Conservation (phyloP, 64 coral and sea anemone genomes). For the Porites australiensis region DNA sequence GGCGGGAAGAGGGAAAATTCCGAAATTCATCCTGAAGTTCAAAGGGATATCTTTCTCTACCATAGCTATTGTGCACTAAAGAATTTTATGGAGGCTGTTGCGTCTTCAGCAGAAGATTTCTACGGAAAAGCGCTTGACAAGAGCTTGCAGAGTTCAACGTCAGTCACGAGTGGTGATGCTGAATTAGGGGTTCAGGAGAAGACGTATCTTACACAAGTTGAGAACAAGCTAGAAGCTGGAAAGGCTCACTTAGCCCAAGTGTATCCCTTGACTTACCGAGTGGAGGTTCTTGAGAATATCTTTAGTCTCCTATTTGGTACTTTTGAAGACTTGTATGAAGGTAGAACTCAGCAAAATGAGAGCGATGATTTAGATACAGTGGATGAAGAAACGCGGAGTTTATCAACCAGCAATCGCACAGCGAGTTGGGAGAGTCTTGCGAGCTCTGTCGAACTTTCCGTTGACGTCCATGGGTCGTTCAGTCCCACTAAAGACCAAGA, state of each 20-base stretch:
- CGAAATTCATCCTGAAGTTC: conserved; percentile 71
- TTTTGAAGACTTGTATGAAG: conserved; percentile 89
- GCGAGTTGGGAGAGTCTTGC: conserved; percentile 89
- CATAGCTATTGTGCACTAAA: conserved; percentile 90
- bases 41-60: conserved; percentile 91
- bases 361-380: conserved; percentile 91
- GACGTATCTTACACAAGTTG: neutral
- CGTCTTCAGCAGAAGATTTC: neutral
- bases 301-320: conserved; percentile 95
- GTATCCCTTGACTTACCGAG: conserved; percentile 86
- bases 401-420: conserved; percentile 80
- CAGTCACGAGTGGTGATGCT: neutral
- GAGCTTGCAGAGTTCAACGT: neutral
- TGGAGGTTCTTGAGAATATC: conserved; percentile 94
- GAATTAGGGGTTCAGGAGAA: neutral
- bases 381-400: conserved; percentile 85
- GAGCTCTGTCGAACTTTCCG: conserved; percentile 65
- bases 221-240: conserved; percentile 66
- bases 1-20: neutral
- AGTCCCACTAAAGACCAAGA: conserved; percentile 82
- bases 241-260: conserved; percentile 68
- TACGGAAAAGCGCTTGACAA: neutral
- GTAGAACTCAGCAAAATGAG: conserved; percentile 75
- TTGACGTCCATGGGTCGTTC: conserved; percentile 13
- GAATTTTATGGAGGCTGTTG: conserved; percentile 83